These are phyloP conservation scores for Buathra laborator DNA, from an alignment of 2,888 invertebrate genomes.

Conservation along the genomic window DNA sequence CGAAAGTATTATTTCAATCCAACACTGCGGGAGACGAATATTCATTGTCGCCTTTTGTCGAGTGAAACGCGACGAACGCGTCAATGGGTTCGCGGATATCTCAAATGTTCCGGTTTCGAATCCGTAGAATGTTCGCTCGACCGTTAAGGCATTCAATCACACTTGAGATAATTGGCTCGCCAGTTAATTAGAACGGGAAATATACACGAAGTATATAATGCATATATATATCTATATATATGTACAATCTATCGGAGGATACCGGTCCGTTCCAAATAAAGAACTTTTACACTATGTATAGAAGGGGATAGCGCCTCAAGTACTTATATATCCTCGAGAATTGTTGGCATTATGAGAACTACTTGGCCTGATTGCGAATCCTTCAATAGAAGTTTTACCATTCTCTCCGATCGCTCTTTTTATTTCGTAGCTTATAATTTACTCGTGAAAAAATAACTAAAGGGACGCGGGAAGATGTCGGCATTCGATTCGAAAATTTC, in stretches of 20 bases:
- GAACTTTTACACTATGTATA: conserved; percentile 17
- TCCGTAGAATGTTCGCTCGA: conserved; percentile 7
- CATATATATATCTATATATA: background rate
- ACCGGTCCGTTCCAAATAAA: conserved; percentile 37
- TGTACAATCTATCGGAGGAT: conserved; percentile 5
- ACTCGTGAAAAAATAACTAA: background rate
- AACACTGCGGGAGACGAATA: conserved; percentile 35
- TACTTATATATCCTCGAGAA: conserved; percentile 60
- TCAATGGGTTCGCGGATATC: conserved; percentile 22
- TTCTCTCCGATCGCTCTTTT: conserved; percentile 3
- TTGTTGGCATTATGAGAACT: conserved; percentile 55
- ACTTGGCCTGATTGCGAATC: conserved; percentile 59
- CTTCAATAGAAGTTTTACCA: conserved; percentile 46
- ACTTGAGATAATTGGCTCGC: conserved; percentile 54
- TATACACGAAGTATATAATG: background rate
- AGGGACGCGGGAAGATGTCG: background rate
- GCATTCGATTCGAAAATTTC: conserved; percentile 1
- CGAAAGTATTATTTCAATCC: conserved; percentile 40
- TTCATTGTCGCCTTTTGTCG: background rate
- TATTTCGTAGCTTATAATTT: conserved; percentile 20
- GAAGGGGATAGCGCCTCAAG: background rate
- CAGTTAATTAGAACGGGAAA: conserved; percentile 51
- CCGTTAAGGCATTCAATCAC: conserved; percentile 48
- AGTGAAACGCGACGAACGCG: background rate
- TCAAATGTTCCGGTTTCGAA: conserved; percentile 30